Evolutionary conservation across 2,113 vertebrate genomes (phyloP).

Genomic region (Podarcis cretensis): DNA sequence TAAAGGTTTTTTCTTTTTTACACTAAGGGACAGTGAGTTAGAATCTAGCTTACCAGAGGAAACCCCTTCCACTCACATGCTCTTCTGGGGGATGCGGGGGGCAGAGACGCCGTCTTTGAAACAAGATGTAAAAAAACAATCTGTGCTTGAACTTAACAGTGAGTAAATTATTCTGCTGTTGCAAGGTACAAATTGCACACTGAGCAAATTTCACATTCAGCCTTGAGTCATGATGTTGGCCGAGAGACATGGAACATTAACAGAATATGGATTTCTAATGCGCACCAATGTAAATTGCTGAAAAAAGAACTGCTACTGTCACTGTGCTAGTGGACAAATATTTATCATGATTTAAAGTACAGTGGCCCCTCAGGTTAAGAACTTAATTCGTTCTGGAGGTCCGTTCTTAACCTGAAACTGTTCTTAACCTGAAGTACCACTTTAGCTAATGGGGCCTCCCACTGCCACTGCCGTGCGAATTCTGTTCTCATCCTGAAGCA

Average conservation of each 20-base stretch:
- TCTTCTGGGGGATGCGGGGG: not conserved
- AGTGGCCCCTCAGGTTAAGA: too few species aligned
- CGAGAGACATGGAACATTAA: not conserved
- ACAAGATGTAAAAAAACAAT: constrained; percentile 50
- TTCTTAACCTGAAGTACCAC: too few species aligned
- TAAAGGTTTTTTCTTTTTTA: not conserved
- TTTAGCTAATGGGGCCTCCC: too few species aligned
- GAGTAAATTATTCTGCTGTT: constrained; percentile 43
- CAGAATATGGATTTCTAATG: constrained; percentile 35
- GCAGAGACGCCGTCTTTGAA: constrained; percentile 47
- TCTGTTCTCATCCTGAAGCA: too few species aligned
- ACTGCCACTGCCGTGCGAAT: too few species aligned
- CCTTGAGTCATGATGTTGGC: constrained; percentile 23
- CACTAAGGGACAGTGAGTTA: not conserved
- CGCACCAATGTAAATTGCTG: constrained; percentile 32
- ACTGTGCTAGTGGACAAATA: constrained; percentile 37
- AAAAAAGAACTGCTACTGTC: constrained; percentile 24
- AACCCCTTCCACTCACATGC: too few species aligned
- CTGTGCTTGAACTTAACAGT: constrained; percentile 50
- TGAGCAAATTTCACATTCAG: constrained; percentile 34
- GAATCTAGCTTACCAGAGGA: too few species aligned
- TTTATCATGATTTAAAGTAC: constrained; percentile 39
- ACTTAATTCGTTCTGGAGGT: too few species aligned
- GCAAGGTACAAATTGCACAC: constrained; percentile 47
- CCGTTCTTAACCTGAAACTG: too few species aligned